Conservation (phyloP, 2,888 invertebrate genomes). For the Plebejus melissa region DNA sequence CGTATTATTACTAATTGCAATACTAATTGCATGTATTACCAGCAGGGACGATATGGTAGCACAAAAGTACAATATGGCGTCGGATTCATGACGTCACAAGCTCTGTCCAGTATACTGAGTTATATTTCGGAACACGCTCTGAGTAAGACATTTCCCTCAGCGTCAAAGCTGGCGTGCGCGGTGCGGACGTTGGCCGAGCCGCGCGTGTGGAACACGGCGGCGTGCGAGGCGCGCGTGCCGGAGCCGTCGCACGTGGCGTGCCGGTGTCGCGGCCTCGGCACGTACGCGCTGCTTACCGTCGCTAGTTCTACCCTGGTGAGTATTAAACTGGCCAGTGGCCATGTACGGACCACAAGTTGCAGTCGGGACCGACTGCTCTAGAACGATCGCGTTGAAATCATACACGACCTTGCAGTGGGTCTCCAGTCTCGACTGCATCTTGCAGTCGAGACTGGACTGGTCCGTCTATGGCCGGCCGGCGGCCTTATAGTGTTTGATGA, state of each 20-base stretch:
- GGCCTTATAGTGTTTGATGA: too few species aligned
- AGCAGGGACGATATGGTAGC: too few species aligned
- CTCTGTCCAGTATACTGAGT: neutral
- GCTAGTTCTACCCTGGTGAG: conserved; percentile 62
- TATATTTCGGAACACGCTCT: too few species aligned
- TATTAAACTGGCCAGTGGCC: conserved; percentile 28
- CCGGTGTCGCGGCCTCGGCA: conserved; percentile 63
- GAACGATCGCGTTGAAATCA: too few species aligned
- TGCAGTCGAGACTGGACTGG: too few species aligned
- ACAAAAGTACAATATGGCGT: neutral
- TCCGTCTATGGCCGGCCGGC: too few species aligned
- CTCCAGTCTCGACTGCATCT: too few species aligned
- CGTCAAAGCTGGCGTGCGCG: conserved; percentile 61
- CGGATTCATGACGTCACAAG: neutral
- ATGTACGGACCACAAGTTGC: too few species aligned
- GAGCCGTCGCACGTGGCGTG: conserved; percentile 60
- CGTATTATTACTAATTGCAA: too few species aligned
- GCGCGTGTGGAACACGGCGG: conserved; percentile 64
- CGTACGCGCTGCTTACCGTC: conserved; percentile 62
- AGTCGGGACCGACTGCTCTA: too few species aligned
- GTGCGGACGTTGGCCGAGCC: conserved; percentile 71
- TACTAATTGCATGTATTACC: too few species aligned
- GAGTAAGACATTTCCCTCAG: conserved; percentile 39
- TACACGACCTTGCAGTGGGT: too few species aligned
- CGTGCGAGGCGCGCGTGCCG: conserved; percentile 63